Percentiles rank a stretch among this genome's conserved stretches.
phyloP scores from a whole-genome alignment of 2,888 invertebrate species.

The Ophion slaviceki region DNA sequence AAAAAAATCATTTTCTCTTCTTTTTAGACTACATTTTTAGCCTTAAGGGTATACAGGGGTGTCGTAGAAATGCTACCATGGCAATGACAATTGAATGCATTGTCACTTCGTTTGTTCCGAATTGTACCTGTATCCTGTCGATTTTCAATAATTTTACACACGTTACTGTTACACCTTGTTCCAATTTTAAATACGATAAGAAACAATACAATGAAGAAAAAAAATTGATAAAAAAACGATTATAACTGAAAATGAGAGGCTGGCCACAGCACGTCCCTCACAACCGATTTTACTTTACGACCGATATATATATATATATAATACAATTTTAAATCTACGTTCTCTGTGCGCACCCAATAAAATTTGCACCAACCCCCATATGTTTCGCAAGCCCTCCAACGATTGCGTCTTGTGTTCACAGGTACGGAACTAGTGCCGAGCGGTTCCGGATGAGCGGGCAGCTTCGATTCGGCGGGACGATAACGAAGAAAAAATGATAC shows the following conservation, averaged over 20 bases:
- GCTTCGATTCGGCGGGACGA: constrained; percentile 9
- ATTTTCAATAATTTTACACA: too few relatives aligned
- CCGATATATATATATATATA: background rate
- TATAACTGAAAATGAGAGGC: background rate
- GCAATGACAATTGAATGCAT: background rate
- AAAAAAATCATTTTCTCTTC: too few relatives aligned
- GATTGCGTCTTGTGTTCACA: constrained; percentile 69
- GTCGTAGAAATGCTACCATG: background rate
- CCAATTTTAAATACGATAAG: background rate
- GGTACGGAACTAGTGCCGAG: constrained; percentile 78
- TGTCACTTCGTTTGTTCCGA: too few relatives aligned
- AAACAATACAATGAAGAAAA: background rate
- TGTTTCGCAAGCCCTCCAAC: background rate
- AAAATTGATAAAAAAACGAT: background rate
- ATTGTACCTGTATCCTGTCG: too few relatives aligned
- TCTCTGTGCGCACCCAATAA: background rate
- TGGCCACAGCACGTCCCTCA: background rate
- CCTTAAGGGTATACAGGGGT: background rate
- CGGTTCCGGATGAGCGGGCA: constrained; percentile 71
- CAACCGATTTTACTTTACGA: background rate
- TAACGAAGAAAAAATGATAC: constrained; percentile 40
- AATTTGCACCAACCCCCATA: background rate
- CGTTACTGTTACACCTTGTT: too few relatives aligned
- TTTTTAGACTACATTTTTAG: too few relatives aligned
- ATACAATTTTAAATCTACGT: background rate